Base-by-base conservation (phyloP, 1,140 invertebrate species). In the Anastrepha obliqua region DNA sequence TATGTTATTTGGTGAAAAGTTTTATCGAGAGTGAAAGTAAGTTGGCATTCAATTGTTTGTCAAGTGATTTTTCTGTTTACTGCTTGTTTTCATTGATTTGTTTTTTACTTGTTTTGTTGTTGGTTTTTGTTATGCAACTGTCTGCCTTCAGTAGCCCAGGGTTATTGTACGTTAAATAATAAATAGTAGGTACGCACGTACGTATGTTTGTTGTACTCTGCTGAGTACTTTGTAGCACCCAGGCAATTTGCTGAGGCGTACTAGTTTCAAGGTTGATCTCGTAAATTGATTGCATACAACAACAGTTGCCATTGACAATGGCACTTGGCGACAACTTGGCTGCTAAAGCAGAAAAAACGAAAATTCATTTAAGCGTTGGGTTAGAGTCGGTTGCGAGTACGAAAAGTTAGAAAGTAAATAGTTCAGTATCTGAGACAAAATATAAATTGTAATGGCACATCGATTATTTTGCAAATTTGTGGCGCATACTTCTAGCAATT, bases 21-120 rank as follows among this genome's bases (percentile, higher is more conserved):
- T 74, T 74, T 74, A n/a, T 74, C 44, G 67, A 74, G 44, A 74
- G 42, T 74, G 67, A 74, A 74, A 74, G 42, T 74, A 15, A 74
- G 67, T 74, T 74, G 67, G 42, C 42, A 74, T 47, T 74, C 67
- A 44, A 74, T 44, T 74, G 67, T 47, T 17, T 42, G 17, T 74
- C 42, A 74, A 74, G 67, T 74, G 67, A 44, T 39, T 74, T 42
- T 39, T 62, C 15, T 74, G 42, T 74, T 74, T 74, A 74, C 42
- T 44, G 42, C 67, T 74, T 70, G 39, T 70, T 70, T 70, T 70
- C 13, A 70, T 70, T 70, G 29, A 3, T 70, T 74, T 47, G 13
- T 74, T 44, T 11, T 15, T 62, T 62, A 29, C 29, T 17, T 62
- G 4, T 62, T 39, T 67, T 67, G 64, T 3, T 67, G 29, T 42